Evolutionary conservation across 2,888 invertebrate genomes (phyloP).

Genomic region (Torymus auratus): DNA sequence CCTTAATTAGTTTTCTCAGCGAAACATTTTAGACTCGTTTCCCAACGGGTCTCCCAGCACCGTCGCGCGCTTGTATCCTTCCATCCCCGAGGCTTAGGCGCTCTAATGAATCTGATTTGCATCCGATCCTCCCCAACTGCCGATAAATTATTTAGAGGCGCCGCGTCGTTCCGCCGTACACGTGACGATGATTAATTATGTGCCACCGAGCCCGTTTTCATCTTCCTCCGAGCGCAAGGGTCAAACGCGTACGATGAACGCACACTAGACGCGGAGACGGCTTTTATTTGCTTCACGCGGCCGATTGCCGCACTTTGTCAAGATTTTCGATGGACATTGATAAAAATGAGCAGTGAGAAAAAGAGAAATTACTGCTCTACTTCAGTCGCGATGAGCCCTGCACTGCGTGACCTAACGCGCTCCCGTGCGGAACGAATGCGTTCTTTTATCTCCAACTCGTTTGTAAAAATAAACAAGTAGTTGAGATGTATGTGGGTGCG

Average conservation of each 20-base stretch:
- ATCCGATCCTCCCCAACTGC: conserved; percentile 74
- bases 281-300: conserved; percentile 62
- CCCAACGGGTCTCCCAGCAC: no score
- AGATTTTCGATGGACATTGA: conserved; percentile 63
- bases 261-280: neutral
- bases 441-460: no score
- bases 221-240: conserved; percentile 38
- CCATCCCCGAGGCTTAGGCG: conserved; percentile 38
- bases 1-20: conserved; percentile 27
- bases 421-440: no score
- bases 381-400: no score
- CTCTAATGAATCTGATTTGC: conserved; percentile 76
- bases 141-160: conserved; percentile 62
- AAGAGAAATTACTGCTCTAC: no score
- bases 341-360: conserved; percentile 62
- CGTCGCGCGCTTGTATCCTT: conserved; percentile 5
- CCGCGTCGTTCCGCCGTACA: conserved; percentile 40
- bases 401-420: no score
- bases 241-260: conserved; percentile 9
- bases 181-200: conserved; percentile 64
- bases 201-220: conserved; percentile 29
- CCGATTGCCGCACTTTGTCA: conserved; percentile 61
- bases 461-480: neutral
- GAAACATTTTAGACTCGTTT: conserved; percentile 43
- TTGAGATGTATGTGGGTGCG: neutral